A percentile compares a stretch with the other conserved stretches of the same genome.
These are phyloP conservation scores for Dryas iulia DNA, from an alignment of 1,140 invertebrate genomes.

Conservation along the genomic window DNA sequence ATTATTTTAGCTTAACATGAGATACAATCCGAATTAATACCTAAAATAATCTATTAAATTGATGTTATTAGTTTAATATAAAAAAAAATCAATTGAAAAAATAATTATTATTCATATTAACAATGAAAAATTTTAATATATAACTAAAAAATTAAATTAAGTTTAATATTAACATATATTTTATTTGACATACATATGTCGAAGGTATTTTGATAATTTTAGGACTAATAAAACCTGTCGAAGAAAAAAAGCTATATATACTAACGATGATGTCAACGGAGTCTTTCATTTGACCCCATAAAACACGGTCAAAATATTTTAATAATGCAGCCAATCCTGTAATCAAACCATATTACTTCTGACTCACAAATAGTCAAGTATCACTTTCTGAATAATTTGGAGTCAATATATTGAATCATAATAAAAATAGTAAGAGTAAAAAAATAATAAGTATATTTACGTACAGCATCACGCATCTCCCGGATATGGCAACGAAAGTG, in stretches of 20 bases:
- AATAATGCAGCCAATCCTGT: background rate
- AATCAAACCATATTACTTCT: background rate
- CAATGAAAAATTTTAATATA: too few species aligned
- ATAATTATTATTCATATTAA: too few species aligned
- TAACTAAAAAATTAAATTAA: too few species aligned
- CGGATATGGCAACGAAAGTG: background rate
- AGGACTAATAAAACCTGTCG: background rate
- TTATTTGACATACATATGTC: too few species aligned
- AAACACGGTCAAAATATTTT: slow-evolving; percentile 6
- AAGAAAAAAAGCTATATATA: background rate
- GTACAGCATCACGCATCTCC: background rate
- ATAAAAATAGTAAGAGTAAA: too few species aligned
- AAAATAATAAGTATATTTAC: background rate
- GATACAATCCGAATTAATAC: too few species aligned
- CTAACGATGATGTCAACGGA: slow-evolving; percentile 7
- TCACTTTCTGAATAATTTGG: background rate
- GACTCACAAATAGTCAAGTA: background rate
- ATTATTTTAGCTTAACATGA: too few species aligned
- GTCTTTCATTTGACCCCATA: slow-evolving; percentile 25
- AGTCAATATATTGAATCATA: background rate
- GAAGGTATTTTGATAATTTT: background rate
- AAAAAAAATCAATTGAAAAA: too few species aligned
- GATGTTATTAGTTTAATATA: too few species aligned
- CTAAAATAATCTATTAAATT: too few species aligned
- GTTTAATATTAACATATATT: too few species aligned